phyloP scores from a whole-genome alignment of 2,797 vertebrate genomes.

The Hypotaenidia okinawae region DNA sequence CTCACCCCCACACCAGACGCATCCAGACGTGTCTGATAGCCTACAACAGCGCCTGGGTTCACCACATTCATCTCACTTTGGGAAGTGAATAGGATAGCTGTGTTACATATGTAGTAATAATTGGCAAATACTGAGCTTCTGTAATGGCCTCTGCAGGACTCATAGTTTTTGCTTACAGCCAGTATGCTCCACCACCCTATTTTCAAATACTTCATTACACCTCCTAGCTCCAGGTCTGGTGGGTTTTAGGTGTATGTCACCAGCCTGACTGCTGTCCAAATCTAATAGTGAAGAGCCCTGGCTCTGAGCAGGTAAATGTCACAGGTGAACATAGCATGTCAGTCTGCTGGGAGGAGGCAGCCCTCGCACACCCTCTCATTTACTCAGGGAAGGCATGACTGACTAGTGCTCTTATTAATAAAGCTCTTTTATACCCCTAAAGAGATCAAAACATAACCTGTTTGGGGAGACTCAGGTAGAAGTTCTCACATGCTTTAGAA shows the following conservation, averaged over 20 bases:
- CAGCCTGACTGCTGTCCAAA: background rate
- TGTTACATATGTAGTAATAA: background rate
- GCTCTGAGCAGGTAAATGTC: background rate
- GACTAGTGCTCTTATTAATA: background rate
- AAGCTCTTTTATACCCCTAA: slow-evolving; percentile 3
- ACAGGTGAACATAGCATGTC: background rate
- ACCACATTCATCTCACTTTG: background rate
- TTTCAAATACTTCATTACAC: background rate
- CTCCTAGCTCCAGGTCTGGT: background rate
- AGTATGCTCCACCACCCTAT: background rate
- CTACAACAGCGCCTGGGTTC: background rate
- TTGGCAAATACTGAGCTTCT: background rate
- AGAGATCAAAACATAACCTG: background rate
- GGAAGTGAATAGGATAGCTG: background rate
- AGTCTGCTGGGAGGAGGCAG: background rate
- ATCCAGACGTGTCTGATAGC: background rate
- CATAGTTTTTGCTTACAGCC: background rate
- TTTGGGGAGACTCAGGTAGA: background rate
- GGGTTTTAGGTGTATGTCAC: background rate
- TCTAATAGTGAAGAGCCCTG: background rate
- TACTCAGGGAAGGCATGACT: background rate
- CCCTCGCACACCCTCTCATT: background rate
- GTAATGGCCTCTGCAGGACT: background rate
- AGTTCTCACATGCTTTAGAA: background rate
- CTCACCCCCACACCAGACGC: accelerated